Conservation (phyloP, 2,888 invertebrate species). For the Colletes collaris region DNA sequence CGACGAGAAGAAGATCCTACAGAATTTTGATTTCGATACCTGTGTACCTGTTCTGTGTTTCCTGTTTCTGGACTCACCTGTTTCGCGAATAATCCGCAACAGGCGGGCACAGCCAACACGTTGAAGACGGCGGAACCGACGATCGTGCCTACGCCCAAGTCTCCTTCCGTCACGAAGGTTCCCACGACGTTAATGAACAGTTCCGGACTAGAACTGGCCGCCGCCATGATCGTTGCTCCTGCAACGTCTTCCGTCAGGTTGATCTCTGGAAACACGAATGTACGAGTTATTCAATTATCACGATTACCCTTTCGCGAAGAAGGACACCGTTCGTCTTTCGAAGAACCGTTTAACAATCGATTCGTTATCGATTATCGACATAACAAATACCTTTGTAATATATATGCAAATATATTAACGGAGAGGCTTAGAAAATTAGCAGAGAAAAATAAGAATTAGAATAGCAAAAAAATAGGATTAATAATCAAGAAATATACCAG, state of each 20-base stretch:
- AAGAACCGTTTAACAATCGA: too few species aligned
- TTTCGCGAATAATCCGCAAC: slow-evolving; percentile 87
- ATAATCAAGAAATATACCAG: too few species aligned
- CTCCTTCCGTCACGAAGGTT: slow-evolving; percentile 90
- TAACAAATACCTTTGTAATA: too few species aligned
- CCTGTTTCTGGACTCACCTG: slow-evolving; percentile 81
- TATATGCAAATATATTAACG: too few species aligned
- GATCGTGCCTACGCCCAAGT: slow-evolving; percentile 90
- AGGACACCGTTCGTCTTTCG: background rate
- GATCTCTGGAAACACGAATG: slow-evolving; percentile 41
- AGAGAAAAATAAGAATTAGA: too few species aligned
- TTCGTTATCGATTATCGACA: too few species aligned
- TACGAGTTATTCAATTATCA: background rate
- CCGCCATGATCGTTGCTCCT: slow-evolving; percentile 96
- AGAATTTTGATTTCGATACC: too few species aligned
- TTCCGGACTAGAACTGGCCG: slow-evolving; percentile 94
- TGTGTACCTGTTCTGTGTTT: too few species aligned
- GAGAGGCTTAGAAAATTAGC: too few species aligned
- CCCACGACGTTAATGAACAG: slow-evolving; percentile 93
- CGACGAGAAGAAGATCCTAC: too few species aligned
- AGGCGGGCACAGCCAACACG: slow-evolving; percentile 90
- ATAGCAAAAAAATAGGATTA: too few species aligned
- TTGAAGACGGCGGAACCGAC: slow-evolving; percentile 92
- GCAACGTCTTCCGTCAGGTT: slow-evolving; percentile 90
- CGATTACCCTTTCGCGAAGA: background rate